Evolutionary conservation across 2,797 vertebrate genomes (phyloP).

Genomic region (Lerista edwardsae): DNA sequence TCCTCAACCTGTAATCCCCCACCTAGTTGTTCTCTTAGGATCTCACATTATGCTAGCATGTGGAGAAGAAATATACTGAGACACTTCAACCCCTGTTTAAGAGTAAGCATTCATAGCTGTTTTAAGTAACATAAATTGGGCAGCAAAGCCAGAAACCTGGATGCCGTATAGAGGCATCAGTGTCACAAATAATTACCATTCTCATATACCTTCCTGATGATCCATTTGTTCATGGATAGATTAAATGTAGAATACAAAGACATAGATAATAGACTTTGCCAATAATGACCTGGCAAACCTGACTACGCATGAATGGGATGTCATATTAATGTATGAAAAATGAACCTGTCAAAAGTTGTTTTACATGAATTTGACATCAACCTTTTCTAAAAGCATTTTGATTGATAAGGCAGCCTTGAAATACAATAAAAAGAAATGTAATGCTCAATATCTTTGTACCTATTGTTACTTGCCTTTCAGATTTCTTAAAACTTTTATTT

Average conservation of each 20-base stretch:
- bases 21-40: neutral
- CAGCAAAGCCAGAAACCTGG: neutral
- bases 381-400: constrained; percentile 44
- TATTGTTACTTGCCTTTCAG: constrained; percentile 35
- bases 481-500: constrained; percentile 39
- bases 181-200: constrained; percentile 27
- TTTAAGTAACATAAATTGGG: constrained; percentile 26
- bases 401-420: constrained; percentile 53
- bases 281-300: constrained; percentile 38
- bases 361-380: constrained; percentile 51
- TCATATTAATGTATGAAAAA: constrained; percentile 27
- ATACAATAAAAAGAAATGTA: constrained; percentile 43
- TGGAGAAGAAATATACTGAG: neutral
- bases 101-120: neutral
- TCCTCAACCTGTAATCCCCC: too few species aligned
- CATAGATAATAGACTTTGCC: constrained; percentile 37
- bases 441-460: constrained; percentile 34
- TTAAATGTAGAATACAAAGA: constrained; percentile 22
- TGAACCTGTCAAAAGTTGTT: constrained; percentile 47
- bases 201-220: constrained; percentile 19
- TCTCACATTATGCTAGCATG: neutral
- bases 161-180: neutral
- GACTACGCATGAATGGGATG: neutral
- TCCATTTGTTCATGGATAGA: constrained; percentile 7
- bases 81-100: neutral